Evolutionary conservation across 2,113 vertebrate species (phyloP), one percentile per base, ranked within the genome.

Genomic region (Hymenochirus boettgeri): DNA sequence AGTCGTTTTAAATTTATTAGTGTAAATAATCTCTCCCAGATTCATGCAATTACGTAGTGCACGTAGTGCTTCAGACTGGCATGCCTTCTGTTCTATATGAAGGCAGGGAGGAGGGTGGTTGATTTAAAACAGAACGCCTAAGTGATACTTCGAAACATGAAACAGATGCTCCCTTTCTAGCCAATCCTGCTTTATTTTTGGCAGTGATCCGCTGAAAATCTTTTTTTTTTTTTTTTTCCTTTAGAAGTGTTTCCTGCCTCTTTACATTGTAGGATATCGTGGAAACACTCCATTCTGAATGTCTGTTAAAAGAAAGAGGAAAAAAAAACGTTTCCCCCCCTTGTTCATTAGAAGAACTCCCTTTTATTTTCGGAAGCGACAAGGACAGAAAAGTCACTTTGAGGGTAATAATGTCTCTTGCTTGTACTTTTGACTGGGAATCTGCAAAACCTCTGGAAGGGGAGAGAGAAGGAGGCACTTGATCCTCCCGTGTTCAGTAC

Each of bases 111-210:
- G 47, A 67, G 65, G 63, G 42, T 2, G 31, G n/a, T 42, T 8
- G 74, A 62, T 73, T 71, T 57, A 22, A 67, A 77, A 29, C 74
- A 70, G 57, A 71, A 22, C 37, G 47, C 65, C 72, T 64, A 57
- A 75, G 71, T 45, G 60, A 66, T 72, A 51, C 74, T 73, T 71
- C 56, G 50, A 70, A 80, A 61, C 61, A 37, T 39, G 55, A 67
- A 80, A 71, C 72, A 79, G 72, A 71, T 83, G 72, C 75, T 77
- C 69, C 62, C 65, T 71, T 78, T 74, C 75, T 54, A 71, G 75
- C 76, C 55, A 51, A n/a, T 77, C 39, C 73, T 61, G n/a, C n/a
- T 33, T 74, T 56, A 27, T 62, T 73, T n/a, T 70, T 73, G 70
- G 72, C 64, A 62, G 59, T 22, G 10, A 7, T n/a, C 15, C 0